A percentile compares a stretch with the other conserved stretches of the same genome.
These are phyloP conservation scores for Sphaerophoria rueppellii DNA, from an alignment of 2,888 invertebrate species.

Conservation along the genomic window DNA sequence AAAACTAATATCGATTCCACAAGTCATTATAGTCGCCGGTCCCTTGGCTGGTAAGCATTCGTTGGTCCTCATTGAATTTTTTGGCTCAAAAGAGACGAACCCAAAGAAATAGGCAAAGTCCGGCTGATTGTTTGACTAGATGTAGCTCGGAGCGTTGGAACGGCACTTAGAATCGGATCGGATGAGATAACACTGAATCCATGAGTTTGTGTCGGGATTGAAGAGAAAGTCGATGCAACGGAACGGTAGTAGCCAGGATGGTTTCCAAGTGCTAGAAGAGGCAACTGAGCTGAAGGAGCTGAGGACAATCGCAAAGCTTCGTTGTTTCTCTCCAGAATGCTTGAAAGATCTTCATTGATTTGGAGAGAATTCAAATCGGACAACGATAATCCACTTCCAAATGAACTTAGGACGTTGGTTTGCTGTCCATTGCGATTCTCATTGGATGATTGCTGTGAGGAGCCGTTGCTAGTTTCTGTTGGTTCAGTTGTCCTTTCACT, in stretches of 20 bases:
- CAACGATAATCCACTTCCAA: conserved; percentile 28
- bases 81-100: conserved; percentile 75
- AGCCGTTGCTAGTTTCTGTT: not conserved
- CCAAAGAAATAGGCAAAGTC: conserved; percentile 77
- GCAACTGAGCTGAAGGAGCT: too few relatives aligned
- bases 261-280: conserved; percentile 22
- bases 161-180: conserved; percentile 77
- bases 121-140: conserved; percentile 73
- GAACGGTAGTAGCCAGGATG: conserved; percentile 65
- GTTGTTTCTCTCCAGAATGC: conserved; percentile 27
- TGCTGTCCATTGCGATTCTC: conserved; percentile 49
- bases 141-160: conserved; percentile 72
- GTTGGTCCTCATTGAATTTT: too few relatives aligned
- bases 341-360: conserved; percentile 45
- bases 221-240: conserved; percentile 63
- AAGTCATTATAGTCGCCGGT: too few relatives aligned
- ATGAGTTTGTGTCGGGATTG: conserved; percentile 76
- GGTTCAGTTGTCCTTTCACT: conserved; percentile 40
- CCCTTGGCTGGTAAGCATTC: too few relatives aligned
- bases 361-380: conserved; percentile 48
- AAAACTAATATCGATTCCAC: too few relatives aligned
- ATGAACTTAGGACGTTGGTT: conserved; percentile 7
- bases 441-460: conserved; percentile 8
- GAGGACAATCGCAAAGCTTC: conserved; percentile 46
- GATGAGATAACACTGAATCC: conserved; percentile 78